Evolutionary conservation across 2,797 vertebrate species (phyloP), one percentile per base, ranked within the genome.

Genomic region (Antrozous pallidus): DNA sequence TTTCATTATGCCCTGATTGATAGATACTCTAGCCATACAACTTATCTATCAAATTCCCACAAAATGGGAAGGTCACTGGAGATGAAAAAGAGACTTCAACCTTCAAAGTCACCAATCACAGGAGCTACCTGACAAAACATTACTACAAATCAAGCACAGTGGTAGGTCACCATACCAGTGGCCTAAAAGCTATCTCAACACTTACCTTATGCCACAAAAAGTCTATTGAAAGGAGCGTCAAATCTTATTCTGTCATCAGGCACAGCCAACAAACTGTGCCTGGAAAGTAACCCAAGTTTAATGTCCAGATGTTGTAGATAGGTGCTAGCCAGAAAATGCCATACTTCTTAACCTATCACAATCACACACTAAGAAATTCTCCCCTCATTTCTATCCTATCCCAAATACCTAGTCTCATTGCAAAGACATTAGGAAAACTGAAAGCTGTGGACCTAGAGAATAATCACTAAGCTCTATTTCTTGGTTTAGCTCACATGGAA

Each of bases 201-300:
- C 17, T 73, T 84, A 84, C 56, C 12, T 94, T 86, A 79, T 33
- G 22, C 73, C 47, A 88, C 45, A 79, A 49, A 5, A 90, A 77
- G 22, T 18, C 51, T 28, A 91, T 0, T 85, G n/a, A 89, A 92
- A 77, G 18, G 12, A 51, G 24, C 36, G 73, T 42, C n/a, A 78
- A 18, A 75, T 96, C 45, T 94, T 54, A n/a, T 83, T 83, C 45
- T 90, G 16, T 45, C 69, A 94, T 45, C 16, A 91, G 28, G 22
- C 28, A 93, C 6, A 65, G 26, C 26, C 58, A 71, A 95, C 65
- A 17, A 79, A 36, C 54, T 86, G 18, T 80, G 61, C 22, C 93
- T 92, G 69, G 12, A 86, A 95, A 93, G 69, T 79, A 22, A 90
- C 33, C 22, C 20, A 77, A 86, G 20, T 95, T 95, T n/a, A 86